Conservation (phyloP, 92 coral and sea anemone genomes). For the Blastomussa wellsi region DNA sequence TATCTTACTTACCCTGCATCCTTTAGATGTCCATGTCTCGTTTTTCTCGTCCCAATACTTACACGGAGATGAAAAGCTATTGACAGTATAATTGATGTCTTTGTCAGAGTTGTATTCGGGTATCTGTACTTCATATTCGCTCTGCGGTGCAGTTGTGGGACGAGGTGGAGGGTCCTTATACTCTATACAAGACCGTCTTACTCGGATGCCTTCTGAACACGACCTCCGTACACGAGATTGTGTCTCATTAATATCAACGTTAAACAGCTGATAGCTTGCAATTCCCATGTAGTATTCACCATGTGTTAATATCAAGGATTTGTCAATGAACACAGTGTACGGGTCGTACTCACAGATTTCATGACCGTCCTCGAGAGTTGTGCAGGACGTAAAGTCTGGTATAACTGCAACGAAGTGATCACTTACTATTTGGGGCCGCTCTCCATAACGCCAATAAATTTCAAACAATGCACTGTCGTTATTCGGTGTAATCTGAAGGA, state of each 20-base stretch:
- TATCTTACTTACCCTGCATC: slow-evolving; percentile 56
- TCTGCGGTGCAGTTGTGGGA: slow-evolving; percentile 41
- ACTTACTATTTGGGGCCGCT: slow-evolving; percentile 33
- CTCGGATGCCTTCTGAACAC: slow-evolving; percentile 50
- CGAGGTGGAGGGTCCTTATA: slow-evolving; percentile 68
- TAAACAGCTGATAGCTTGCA: not conserved
- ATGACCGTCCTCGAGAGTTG: not conserved
- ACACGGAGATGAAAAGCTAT: slow-evolving; percentile 62
- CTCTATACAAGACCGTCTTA: slow-evolving; percentile 56
- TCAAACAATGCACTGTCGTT: slow-evolving; percentile 25
- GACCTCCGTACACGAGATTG: slow-evolving; percentile 42
- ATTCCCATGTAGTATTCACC: slow-evolving; percentile 55
- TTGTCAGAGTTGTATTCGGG: slow-evolving; percentile 40
- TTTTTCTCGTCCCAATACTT: slow-evolving; percentile 58
- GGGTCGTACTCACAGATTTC: slow-evolving; percentile 41
- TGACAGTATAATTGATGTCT: slow-evolving; percentile 47
- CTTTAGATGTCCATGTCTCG: slow-evolving; percentile 55
- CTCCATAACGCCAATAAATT: slow-evolving; percentile 37
- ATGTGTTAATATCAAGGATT: slow-evolving; percentile 15
- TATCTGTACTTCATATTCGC: slow-evolving; percentile 19
- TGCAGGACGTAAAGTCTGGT: slow-evolving; percentile 58
- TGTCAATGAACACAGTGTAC: slow-evolving; percentile 34
- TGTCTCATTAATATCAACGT: not conserved
- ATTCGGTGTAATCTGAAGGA: slow-evolving; percentile 16
- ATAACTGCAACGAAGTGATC: slow-evolving; percentile 31